A percentile compares a stretch with the other conserved stretches of the same genome.
Conservation (phyloP, 2,797 vertebrate species). For the Oophaga sylvatica region DNA sequence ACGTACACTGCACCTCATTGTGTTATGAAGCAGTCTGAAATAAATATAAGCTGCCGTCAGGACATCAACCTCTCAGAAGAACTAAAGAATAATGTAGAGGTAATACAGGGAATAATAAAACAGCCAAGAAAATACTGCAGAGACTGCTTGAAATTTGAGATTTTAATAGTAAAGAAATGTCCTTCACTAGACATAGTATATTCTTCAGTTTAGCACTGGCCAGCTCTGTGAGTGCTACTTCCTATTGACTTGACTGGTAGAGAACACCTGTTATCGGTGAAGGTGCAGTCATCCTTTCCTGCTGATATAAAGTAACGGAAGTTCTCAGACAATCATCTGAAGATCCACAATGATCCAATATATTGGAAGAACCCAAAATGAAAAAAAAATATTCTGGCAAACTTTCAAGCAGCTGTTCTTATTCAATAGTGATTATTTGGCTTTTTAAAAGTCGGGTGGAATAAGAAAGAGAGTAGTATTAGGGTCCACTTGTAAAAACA, state of each 20-base stretch:
- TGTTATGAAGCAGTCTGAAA: background rate
- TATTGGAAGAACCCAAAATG: background rate
- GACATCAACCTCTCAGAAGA: background rate
- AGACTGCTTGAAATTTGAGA: slow-evolving; percentile 7
- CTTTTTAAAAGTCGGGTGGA: background rate
- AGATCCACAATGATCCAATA: slow-evolving; percentile 7
- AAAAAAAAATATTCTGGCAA: slow-evolving; percentile 4
- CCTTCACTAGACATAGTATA: slow-evolving; percentile 19
- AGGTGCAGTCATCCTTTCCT: slow-evolving; percentile 7
- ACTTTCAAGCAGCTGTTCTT: slow-evolving; percentile 17
- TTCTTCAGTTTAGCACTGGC: background rate
- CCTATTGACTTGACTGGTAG: slow-evolving; percentile 8
- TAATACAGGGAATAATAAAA: slow-evolving; percentile 15
- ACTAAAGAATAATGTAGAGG: background rate
- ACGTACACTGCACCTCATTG: background rate
- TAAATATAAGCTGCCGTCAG: background rate
- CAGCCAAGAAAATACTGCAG: background rate
- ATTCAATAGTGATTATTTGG: slow-evolving; percentile 19
- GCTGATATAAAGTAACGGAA: background rate
- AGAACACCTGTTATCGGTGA: slow-evolving; percentile 10
- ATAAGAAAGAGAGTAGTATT: slow-evolving; percentile 1
- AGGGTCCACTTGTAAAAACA: slow-evolving; percentile 19
- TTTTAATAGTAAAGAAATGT: slow-evolving; percentile 10
- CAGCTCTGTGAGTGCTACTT: slow-evolving; percentile 21
- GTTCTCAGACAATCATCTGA: background rate